phyloP scores from a whole-genome alignment of 2,888 invertebrate species.

The Synergus gifuensis region DNA sequence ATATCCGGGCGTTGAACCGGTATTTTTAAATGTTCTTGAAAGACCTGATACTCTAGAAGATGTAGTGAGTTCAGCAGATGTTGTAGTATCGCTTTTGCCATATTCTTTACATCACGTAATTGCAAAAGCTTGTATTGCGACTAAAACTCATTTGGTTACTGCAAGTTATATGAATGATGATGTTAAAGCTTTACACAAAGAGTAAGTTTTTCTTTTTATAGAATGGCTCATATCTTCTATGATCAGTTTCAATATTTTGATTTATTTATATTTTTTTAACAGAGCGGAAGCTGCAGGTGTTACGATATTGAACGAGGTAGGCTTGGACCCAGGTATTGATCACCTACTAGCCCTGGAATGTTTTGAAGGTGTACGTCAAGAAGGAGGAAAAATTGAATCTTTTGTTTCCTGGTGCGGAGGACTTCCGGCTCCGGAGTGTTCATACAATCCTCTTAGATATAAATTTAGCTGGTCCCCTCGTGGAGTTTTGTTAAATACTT shows the following conservation, averaged over 20 bases:
- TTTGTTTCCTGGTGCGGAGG: constrained; percentile 99
- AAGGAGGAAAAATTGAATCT: constrained; percentile 95
- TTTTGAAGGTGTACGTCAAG: constrained; percentile 93
- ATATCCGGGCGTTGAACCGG: constrained; percentile 88
- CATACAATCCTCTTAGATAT: constrained; percentile 92
- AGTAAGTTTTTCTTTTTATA: constrained; percentile 78
- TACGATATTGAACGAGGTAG: constrained; percentile 97
- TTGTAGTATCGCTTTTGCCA: constrained; percentile 93
- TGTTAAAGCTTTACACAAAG: constrained; percentile 87
- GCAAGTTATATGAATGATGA: constrained; percentile 95
- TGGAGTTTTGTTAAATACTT: constrained; percentile 93
- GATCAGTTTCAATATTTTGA: background rate
- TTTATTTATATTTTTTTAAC: constrained; percentile 45
- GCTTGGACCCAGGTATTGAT: constrained; percentile 99
- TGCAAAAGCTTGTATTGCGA: constrained; percentile 92
- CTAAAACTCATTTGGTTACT: constrained; percentile 95
- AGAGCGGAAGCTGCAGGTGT: constrained; percentile 94
- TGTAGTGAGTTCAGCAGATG: constrained; percentile 86
- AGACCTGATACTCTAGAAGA: constrained; percentile 84
- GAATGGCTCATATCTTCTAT: constrained; percentile 15
- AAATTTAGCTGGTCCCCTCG: constrained; percentile 99
- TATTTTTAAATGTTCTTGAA: constrained; percentile 90
- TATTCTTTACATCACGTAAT: constrained; percentile 92
- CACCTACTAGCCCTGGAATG: constrained; percentile 98
- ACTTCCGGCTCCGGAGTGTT: constrained; percentile 97